These are phyloP conservation scores for Xenopus tropicalis DNA, from an alignment of 2,113 vertebrate species.

Conservation along the genomic window DNA sequence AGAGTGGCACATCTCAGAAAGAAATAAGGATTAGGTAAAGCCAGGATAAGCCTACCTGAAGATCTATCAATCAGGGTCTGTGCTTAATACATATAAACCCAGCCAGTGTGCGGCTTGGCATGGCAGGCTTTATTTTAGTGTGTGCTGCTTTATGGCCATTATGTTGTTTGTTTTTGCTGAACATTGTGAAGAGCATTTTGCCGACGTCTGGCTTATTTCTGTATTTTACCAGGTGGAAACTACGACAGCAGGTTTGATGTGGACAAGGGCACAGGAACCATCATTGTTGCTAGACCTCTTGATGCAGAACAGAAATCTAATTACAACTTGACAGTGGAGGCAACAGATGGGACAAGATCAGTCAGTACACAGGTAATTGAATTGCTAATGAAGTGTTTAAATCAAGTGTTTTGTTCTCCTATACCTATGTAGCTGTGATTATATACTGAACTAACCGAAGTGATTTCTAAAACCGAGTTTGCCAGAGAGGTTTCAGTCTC, in stretches of 20 bases:
- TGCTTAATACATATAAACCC: too few species aligned
- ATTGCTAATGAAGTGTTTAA: conserved; percentile 56
- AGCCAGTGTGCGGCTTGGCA: too few species aligned
- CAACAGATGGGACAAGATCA: conserved; percentile 88
- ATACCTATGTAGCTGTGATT: conserved; percentile 8
- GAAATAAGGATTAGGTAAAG: background rate
- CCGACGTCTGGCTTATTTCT: background rate
- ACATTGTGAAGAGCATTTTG: background rate
- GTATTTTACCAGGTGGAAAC: conserved; percentile 85
- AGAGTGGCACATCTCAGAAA: background rate
- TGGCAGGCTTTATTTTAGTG: too few species aligned
- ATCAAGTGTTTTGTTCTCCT: conserved; percentile 47
- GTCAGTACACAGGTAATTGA: conserved; percentile 89
- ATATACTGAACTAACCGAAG: conserved; percentile 18
- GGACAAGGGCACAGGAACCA: conserved; percentile 89
- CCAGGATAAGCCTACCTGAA: background rate
- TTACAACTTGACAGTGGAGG: conserved; percentile 96
- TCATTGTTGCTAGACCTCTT: conserved; percentile 88
- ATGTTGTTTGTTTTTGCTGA: background rate
- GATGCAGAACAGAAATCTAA: conserved; percentile 92
- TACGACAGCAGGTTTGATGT: conserved; percentile 95
- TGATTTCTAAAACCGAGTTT: background rate
- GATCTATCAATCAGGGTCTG: too few species aligned
- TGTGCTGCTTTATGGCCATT: too few species aligned
- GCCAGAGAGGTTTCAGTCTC: background rate